Percentiles rank a stretch among this genome's conserved stretches.
phyloP scores from a whole-genome alignment of 2,797 vertebrate genomes.

The Apogon hyalosoma region DNA sequence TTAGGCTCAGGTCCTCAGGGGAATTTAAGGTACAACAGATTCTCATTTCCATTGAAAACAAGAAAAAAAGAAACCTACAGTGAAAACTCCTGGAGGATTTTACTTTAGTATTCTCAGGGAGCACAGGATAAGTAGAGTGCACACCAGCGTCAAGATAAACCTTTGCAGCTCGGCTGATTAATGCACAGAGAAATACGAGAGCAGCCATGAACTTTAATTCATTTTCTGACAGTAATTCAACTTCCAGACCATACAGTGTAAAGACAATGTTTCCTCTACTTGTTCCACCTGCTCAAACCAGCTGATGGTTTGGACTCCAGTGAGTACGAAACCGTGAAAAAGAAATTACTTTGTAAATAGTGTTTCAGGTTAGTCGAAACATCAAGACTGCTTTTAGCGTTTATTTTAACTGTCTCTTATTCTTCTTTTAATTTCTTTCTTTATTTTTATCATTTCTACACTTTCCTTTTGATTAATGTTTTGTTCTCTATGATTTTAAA shows the following conservation, averaged over 20 bases:
- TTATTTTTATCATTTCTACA: too few species aligned
- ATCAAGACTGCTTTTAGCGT: background rate
- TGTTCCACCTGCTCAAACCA: slow-evolving; percentile 6
- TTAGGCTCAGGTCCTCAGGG: slow-evolving; percentile 23
- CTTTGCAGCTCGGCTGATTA: slow-evolving; percentile 30
- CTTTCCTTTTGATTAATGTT: too few species aligned
- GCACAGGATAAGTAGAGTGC: slow-evolving; percentile 12
- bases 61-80: slow-evolving; percentile 14
- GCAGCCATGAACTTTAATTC: slow-evolving; percentile 10
- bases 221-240: slow-evolving; percentile 34
- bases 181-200: slow-evolving; percentile 27
- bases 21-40: slow-evolving; percentile 14
- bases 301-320: background rate
- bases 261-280: slow-evolving; percentile 2
- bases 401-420: too few species aligned
- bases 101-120: slow-evolving; percentile 25
- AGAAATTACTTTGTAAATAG: background rate
- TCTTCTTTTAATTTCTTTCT: too few species aligned
- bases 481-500: too few species aligned
- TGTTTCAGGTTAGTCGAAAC: background rate
- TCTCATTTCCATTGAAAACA: slow-evolving; percentile 36
- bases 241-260: slow-evolving; percentile 5
- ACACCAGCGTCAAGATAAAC: slow-evolving; percentile 17
- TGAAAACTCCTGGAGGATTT: slow-evolving; percentile 14
- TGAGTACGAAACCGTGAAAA: background rate